Evolutionary conservation across 2,797 vertebrate species (phyloP), one percentile per base, ranked within the genome.

Genomic region (Thalassophryne amazonica): DNA sequence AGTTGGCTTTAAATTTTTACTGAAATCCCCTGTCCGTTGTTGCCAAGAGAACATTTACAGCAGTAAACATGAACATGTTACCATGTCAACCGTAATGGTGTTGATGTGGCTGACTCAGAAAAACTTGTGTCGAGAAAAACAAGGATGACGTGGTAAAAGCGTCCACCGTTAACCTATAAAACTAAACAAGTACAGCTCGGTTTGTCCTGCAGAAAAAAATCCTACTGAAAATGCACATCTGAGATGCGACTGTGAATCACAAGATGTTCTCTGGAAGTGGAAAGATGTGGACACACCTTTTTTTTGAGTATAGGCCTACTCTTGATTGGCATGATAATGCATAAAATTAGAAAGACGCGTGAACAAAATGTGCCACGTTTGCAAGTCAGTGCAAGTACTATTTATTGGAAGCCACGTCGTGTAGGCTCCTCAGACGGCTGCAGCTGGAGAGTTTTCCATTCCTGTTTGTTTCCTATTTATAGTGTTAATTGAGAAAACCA

Each of bases 71-170:
- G 2, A 46, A 60, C 35, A 37, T 24, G 61, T 49, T 42, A 16
- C 56, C 41, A 54, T 72, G 60, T 33, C 51, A 75, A 67, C 62
- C 17, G 53, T 35, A 39, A 54, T 52, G 39, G 37, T 43, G 53
- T 55, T 20, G 2, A 50, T 54, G 54, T 27, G 13, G 29, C 24
- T 41, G 72, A 45, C 27, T 61, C 27, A 34, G 33, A 8, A n/a
- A n/a, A n/a, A n/a, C n/a, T n/a, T n/a, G n/a, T n/a, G 22, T 33
- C 29, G 29, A 32, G 18, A 34, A 56, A 58, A 55, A 48, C 30
- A 37, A 31, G 25, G n/a, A n/a, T n/a, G n/a, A n/a, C n/a, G n/a
- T n/a, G n/a, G n/a, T n/a, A n/a, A n/a, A n/a, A n/a, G n/a, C n/a
- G n/a, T n/a, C n/a, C n/a, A n/a, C n/a, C n/a, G n/a, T n/a, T n/a